Base-by-base conservation (phyloP, 2,797 vertebrate species). In the Limosa lapponica region DNA sequence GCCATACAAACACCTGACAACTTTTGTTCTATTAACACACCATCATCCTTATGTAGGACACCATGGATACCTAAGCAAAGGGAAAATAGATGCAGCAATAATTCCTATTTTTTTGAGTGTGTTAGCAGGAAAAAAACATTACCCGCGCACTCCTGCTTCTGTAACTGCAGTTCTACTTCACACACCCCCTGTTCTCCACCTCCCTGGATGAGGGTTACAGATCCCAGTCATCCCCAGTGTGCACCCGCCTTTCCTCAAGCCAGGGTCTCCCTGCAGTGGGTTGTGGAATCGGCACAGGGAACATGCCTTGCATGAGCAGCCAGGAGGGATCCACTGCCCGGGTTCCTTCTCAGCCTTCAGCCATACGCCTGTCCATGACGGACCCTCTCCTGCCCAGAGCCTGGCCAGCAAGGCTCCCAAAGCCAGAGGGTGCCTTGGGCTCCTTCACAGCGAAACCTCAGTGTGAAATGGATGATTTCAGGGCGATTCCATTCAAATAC, bases 331-430 rank as follows among this genome's bases (percentile, higher is more conserved):
- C 12, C 37, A 10, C 37, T 16, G 65, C 22, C 51, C 16, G 6
- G 19, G 32, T 18, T 79, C 9, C 0, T 16, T 43, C 55, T 54
- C 66, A 46, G 12, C 34, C 67, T 55, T 41, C 24, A 36, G 58
- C 41, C 28, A 2, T 3, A 6, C 1, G 3, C 52, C 39, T n/a
- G 10, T 1, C 2, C 5, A 13, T 17, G 55, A n/a, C 0, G 4
- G 6, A 34, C 41, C 24, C 22, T 16, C 59, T 37, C 8, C 37
- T 34, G 27, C 22, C 49, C 4, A 4, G 17, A 41, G 27, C 3
- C 67, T 32, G 67, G 43, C 52, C 65, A 41, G 58, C 15, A 6
- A 12, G 27, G 25, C 58, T 84, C 11, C 55, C 58, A 49, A 57
- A 48, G 51, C 69, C 39, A n/a, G 30, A 27, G 17, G 24, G 23